Evolutionary conservation across 1,140 invertebrate genomes (phyloP), one percentile per base, ranked within the genome.

Genomic region (Goniozus legneri): DNA sequence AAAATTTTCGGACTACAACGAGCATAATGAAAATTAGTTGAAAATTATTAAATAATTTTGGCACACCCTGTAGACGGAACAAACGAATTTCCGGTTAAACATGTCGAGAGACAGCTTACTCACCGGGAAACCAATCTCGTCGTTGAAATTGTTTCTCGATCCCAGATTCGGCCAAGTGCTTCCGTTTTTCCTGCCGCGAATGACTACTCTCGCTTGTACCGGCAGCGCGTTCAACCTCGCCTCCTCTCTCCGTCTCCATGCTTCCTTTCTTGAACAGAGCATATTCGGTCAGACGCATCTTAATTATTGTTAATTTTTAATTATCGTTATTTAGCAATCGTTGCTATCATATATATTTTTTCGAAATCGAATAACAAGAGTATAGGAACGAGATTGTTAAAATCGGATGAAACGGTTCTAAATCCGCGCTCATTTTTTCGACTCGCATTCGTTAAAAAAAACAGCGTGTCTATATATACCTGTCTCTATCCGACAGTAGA

Each of bases 181-280:
- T n/a, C n/a, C n/a, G n/a, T n/a, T n/a, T n/a, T n/a, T n/a, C 10
- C 24, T 36, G 20, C 18, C 14, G 52, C 20, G 45, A 36, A 69
- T 22, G 52, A 67, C 59, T 58, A 69, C 65, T 30, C 44, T 62
- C 12, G 67, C 65, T 19, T 39, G 60, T 3, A 69, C 62, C 24
- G 65, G 65, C 27, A 67, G 32, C 4, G 62, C 38, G 33, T 64
- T 59, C 21, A 66, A 45, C 31, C 53, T 60, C 21, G 39, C 48
- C 36, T 56, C 49, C 41, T 69, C 58, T 20, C 53, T 50, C 36
- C 49, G 30, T 40, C 44, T 52, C 44, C 36, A 30, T 35, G 44
- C 35, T 7, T 56, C 47, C 12, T 35, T 35, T 36, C 22, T n/a
- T n/a, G n/a, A n/a, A n/a, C n/a, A n/a, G n/a, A n/a, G n/a, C n/a